Evolutionary conservation across 2,113 vertebrate genomes (phyloP).

Genomic region (Pardalotus punctatus): DNA sequence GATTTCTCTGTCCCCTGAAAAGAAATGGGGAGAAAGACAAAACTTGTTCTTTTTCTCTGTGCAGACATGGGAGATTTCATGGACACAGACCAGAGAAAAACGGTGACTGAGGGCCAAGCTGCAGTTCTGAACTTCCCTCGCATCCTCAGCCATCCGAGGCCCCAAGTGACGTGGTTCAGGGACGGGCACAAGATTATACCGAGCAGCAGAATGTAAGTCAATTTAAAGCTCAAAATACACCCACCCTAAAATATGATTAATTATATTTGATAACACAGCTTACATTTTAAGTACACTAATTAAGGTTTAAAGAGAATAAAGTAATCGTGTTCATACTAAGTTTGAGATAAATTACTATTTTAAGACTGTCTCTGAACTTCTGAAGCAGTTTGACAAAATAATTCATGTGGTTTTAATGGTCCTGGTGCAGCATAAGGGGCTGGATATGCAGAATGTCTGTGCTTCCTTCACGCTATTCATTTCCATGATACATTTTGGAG

Average conservation of each 20-base stretch:
- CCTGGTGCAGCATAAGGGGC: not conserved
- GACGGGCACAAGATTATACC: conserved; percentile 95
- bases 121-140: conserved; percentile 78
- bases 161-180: conserved; percentile 92
- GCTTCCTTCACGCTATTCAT: not conserved
- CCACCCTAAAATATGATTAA: not conserved
- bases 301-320: conserved; percentile 37
- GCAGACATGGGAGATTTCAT: conserved; percentile 86
- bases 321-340: not conserved
- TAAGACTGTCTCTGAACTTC: not conserved
- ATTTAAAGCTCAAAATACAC: not conserved
- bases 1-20: not conserved
- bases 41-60: conserved; percentile 5
- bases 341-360: conserved; percentile 29
- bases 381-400: conserved; percentile 23
- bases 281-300: not conserved
- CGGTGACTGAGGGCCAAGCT: conserved; percentile 80
- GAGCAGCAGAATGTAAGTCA: conserved; percentile 89
- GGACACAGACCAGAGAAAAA: conserved; percentile 77
- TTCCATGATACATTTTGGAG: not conserved
- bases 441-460: not conserved
- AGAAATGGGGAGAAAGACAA: not conserved
- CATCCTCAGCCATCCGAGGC: conserved; percentile 81
- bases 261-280: not conserved
- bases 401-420: conserved; percentile 31